Evolutionary conservation across 2,797 vertebrate species (phyloP).

Genomic region (Phalanger gymnotis): DNA sequence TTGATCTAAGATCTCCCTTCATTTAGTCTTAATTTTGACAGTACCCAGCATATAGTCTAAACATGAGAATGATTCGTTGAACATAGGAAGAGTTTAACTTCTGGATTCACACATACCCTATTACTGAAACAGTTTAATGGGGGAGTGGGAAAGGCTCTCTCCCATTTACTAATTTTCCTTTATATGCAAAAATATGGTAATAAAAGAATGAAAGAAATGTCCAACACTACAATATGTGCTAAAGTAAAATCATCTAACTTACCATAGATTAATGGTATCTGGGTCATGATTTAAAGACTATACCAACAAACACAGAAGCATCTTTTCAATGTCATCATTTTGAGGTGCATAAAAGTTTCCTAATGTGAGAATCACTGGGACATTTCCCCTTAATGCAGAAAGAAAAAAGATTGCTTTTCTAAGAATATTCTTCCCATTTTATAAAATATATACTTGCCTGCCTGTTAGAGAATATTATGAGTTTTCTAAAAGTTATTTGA

Average conservation of each 20-base stretch:
- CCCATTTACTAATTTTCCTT: not conserved
- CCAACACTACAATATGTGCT: not conserved
- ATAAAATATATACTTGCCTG: not conserved
- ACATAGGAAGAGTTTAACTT: not conserved
- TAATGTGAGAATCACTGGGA: not conserved
- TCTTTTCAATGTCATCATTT: not conserved
- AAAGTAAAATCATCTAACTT: not conserved
- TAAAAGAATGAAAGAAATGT: not conserved
- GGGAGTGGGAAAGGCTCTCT: not conserved
- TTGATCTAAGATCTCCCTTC: not conserved
- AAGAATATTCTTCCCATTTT: not conserved
- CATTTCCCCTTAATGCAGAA: not conserved
- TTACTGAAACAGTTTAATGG: not conserved
- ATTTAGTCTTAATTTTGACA: constrained; percentile 19
- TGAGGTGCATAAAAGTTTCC: constrained; percentile 40
- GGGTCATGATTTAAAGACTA: not conserved
- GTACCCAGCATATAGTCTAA: constrained; percentile 9
- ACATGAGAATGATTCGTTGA: not conserved
- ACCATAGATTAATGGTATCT: constrained; percentile 7
- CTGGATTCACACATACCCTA: not conserved
- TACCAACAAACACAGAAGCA: not conserved
- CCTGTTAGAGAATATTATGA: not conserved
- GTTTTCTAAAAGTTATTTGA: not conserved
- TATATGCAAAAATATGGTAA: constrained; percentile 1
- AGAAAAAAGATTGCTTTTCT: not conserved